Base-by-base conservation (phyloP, 2,888 invertebrate genomes). In the Phengaris alcon region DNA sequence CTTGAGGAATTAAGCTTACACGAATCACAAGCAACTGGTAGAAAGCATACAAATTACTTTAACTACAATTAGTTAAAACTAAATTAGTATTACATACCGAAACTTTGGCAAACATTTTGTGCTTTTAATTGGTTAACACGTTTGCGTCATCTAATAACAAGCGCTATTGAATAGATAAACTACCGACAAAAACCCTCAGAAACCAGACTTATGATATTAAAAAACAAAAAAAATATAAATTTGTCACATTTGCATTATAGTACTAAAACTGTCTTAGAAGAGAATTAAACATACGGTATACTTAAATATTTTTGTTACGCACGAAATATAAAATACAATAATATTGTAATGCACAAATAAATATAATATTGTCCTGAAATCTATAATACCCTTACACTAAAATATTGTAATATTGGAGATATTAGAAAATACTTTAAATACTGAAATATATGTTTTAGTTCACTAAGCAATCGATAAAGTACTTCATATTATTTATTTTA, bases 341-440 rank as follows among this genome's bases (percentile, higher is more conserved):
- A 59, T 59, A 59, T 9, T 8, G 22, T 22, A 22, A 15, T 59
- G 15, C 15, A 10, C 10, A 6, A 22, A 59, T 59, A 2, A 59
- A 22, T 22, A 59, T 15, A 22, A 15, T 22, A 59, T 59, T 22
- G 10, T 22, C 57, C 6, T 48, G 8, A 48, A 48, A 48, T 57
- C 8, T 9, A 3, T 59, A 22, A 22, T 22, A 9, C 8, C 9
- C 0, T 10, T 59, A 59, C 59, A 59, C 59, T 59, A 5, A 59
- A 5, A 59, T 8, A 22, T 59, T 22, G 59, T 59, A 70, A 15
- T 6, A 70, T 70, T 70, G 10, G 15, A 51, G 15, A n/a, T 15
- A 64, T 64, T 3, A 64, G 35, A 64, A 22, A 70, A 70, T 51
- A 51, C 51, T 70, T 48, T 51, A 51, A 51, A 70, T 70, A 70